Evolutionary conservation across 1,140 invertebrate genomes (phyloP).

Genomic region (Leptonema lineaticorne): DNA sequence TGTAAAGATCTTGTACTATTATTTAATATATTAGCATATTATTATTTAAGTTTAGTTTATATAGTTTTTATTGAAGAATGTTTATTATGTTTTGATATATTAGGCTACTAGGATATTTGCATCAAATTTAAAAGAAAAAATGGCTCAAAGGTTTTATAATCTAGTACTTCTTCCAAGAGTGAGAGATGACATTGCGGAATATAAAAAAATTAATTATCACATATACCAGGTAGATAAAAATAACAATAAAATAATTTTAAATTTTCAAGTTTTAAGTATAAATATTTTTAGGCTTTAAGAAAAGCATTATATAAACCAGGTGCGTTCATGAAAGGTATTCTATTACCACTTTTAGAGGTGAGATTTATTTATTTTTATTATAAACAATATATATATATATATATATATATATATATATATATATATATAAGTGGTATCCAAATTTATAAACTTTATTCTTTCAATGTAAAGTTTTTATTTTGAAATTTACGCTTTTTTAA

Average conservation of each 20-base stretch:
- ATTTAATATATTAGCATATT: too few species aligned
- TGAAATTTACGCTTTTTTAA: too few species aligned
- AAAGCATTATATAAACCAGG: slow-evolving; percentile 96
- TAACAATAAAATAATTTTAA: background rate
- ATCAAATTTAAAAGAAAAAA: slow-evolving; percentile 93
- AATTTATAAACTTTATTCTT: too few species aligned
- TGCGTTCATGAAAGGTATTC: slow-evolving; percentile 98
- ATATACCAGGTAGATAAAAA: slow-evolving; percentile 67
- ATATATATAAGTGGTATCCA: too few species aligned
- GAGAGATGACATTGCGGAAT: slow-evolving; percentile 93
- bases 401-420: too few species aligned
- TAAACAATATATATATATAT: too few species aligned
- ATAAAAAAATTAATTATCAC: slow-evolving; percentile 95
- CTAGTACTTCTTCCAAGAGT: slow-evolving; percentile 89
- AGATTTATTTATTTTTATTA: background rate
- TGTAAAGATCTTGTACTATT: background rate
- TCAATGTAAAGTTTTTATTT: too few species aligned
- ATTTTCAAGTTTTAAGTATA: background rate
- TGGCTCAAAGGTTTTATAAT: slow-evolving; percentile 97
- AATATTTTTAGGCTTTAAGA: slow-evolving; percentile 68
- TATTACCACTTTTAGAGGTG: slow-evolving; percentile 86
- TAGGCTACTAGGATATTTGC: slow-evolving; percentile 92
- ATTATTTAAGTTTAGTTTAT: too few species aligned
- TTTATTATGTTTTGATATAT: slow-evolving; percentile 33
- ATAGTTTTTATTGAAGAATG: too few species aligned